A percentile compares a stretch with the other conserved stretches of the same genome.
These are phyloP conservation scores for Uria aalge DNA, from an alignment of 2,113 vertebrate species.

Conservation along the genomic window DNA sequence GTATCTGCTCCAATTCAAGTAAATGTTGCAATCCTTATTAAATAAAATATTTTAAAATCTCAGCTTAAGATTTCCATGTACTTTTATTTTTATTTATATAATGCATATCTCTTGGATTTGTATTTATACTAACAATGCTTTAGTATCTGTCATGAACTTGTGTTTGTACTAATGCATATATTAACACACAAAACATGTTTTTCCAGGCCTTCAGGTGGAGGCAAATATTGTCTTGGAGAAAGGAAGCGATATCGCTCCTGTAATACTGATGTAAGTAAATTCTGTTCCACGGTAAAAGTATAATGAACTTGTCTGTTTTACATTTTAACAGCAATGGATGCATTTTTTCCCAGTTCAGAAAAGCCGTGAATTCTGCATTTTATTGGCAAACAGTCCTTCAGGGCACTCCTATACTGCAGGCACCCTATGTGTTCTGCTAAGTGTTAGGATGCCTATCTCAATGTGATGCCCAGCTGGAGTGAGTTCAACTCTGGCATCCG, in stretches of 20 bases:
- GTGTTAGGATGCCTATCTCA: not conserved
- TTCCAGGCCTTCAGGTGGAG: constrained; percentile 94
- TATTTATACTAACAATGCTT: not conserved
- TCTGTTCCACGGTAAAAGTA: constrained; percentile 16
- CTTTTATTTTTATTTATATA: not conserved
- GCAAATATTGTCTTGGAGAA: constrained; percentile 97
- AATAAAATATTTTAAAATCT: not conserved
- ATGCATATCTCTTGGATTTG: not conserved
- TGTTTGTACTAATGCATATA: not conserved
- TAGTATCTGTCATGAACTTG: not conserved
- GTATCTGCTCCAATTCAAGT: not conserved
- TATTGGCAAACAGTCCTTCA: not conserved
- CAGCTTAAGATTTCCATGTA: not conserved
- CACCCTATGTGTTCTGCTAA: not conserved
- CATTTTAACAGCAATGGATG: not conserved
- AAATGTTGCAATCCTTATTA: not conserved
- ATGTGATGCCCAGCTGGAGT: not conserved
- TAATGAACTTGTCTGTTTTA: not conserved
- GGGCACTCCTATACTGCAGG: not conserved
- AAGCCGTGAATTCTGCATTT: not conserved
- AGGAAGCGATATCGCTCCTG: constrained; percentile 96
- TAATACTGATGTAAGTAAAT: constrained; percentile 93
- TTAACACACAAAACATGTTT: constrained; percentile 50
- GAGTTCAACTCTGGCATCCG: not conserved
- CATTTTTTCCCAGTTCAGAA: not conserved